Conservation (phyloP, 1,140 invertebrate species). For the Tetragonula clypearis region DNA sequence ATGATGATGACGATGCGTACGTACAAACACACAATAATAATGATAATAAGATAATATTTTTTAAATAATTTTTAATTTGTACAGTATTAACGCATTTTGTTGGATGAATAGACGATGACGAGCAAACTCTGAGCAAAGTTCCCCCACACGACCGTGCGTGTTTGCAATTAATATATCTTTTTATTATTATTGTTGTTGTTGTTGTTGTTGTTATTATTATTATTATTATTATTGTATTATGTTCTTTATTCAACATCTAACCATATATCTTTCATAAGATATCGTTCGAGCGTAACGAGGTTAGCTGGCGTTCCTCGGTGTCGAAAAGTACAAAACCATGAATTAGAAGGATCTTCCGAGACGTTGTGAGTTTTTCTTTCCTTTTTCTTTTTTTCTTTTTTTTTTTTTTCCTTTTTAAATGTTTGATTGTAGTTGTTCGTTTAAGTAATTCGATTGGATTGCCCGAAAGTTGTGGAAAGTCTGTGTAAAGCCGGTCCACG, state of each 20-base stretch:
- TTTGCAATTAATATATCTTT: conserved; percentile 64
- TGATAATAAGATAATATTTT: too few relatives aligned
- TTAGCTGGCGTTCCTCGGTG: conserved; percentile 57
- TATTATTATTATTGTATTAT: conserved; percentile 64
- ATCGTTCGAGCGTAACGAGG: conserved; percentile 21
- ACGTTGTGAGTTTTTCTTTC: not conserved
- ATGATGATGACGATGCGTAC: too few relatives aligned
- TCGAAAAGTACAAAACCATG: conserved; percentile 4
- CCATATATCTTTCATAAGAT: not conserved
- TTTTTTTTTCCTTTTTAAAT: not conserved
- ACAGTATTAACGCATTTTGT: conserved; percentile 82
- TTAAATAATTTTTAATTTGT: conserved; percentile 29
- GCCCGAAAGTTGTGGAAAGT: conserved; percentile 48
- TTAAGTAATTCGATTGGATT: not conserved
- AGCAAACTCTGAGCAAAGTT: not conserved
- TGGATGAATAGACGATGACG: conserved; percentile 72
- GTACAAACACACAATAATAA: too few relatives aligned
- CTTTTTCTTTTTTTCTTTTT: not conserved
- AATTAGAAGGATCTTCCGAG: conserved; percentile 40
- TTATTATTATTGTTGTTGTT: not conserved
- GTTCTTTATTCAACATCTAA: conserved; percentile 35
- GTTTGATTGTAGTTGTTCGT: not conserved
- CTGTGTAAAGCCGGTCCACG: not conserved
- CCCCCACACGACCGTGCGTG: conserved; percentile 70
- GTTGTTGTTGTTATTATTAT: conserved; percentile 4